These are phyloP conservation scores for Drosophila nigromelanica DNA, from an alignment of 1,140 invertebrate genomes.

Conservation along the genomic window DNA sequence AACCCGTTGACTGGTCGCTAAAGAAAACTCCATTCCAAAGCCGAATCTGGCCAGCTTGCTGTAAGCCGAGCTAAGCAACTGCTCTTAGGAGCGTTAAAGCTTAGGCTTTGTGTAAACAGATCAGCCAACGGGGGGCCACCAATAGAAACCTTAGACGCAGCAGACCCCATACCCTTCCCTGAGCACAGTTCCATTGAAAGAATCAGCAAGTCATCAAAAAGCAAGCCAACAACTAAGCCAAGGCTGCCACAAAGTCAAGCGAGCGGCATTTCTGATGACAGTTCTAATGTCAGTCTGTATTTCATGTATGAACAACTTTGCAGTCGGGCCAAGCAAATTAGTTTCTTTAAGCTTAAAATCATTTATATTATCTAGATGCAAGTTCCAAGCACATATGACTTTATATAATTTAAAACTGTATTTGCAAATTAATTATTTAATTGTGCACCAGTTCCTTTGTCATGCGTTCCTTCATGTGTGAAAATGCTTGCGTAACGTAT, in stretches of 20 bases:
- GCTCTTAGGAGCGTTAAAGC: slow-evolving; percentile 34
- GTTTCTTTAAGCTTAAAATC: neutral
- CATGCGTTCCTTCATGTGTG: slow-evolving; percentile 5
- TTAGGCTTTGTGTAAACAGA: slow-evolving; percentile 53
- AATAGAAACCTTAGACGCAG: slow-evolving; percentile 32
- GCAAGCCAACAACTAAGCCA: slow-evolving; percentile 38
- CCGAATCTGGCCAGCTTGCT: slow-evolving; percentile 8
- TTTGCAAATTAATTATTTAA: neutral
- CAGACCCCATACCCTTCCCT: neutral
- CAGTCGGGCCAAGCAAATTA: slow-evolving; percentile 2
- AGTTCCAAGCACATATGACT: no score
- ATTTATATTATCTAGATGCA: no score
- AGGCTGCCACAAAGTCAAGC: slow-evolving; percentile 31
- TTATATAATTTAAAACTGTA: no score
- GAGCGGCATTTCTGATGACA: slow-evolving; percentile 7
- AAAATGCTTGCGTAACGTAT: neutral
- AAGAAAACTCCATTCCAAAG: slow-evolving; percentile 7
- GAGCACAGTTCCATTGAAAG: slow-evolving; percentile 9
- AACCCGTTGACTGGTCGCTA: slow-evolving; percentile 26
- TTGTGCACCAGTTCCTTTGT: neutral
- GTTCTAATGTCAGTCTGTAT: slow-evolving; percentile 27
- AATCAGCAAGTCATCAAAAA: slow-evolving; percentile 47
- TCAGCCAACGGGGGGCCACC: slow-evolving; percentile 30
- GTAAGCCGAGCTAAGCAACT: slow-evolving; percentile 25
- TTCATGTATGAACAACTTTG: slow-evolving; percentile 17